Evolutionary conservation across 2,888 invertebrate species (phyloP).

Genomic region (Xanthorhoe designata): DNA sequence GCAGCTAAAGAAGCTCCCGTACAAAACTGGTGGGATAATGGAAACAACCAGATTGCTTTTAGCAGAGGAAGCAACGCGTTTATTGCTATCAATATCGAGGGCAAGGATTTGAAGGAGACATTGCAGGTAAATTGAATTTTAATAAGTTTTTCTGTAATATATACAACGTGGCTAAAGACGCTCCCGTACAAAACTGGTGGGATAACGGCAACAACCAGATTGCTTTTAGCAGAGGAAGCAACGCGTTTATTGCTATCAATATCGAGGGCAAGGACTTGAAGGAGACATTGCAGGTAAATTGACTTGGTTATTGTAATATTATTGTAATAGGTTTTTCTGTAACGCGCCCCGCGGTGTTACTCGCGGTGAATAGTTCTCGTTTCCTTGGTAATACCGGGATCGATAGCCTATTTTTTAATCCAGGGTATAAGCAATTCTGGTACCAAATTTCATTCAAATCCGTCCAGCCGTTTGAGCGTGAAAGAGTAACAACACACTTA

Average conservation of each 20-base stretch:
- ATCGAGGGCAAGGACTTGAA: conserved; percentile 86
- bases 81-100: conserved; percentile 89
- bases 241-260: conserved; percentile 91
- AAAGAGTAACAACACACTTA: no score
- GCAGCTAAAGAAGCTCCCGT: conserved; percentile 83
- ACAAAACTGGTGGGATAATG: conserved; percentile 92
- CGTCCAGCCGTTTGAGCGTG: no score
- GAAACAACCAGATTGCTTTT: conserved; percentile 92
- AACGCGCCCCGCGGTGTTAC: no score
- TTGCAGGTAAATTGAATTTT: conserved; percentile 81
- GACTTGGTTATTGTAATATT: no score
- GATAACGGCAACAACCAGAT: conserved; percentile 92
- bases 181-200: conserved; percentile 89
- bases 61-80: conserved; percentile 90
- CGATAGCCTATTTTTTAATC: no score
- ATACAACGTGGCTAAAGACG: conserved; percentile 85
- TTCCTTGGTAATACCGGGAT: no score
- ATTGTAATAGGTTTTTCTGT: no score
- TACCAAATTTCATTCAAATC: no score
- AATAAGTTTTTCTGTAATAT: no score
- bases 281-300: conserved; percentile 80
- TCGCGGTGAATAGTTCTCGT: no score
- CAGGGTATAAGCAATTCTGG: no score
- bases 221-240: conserved; percentile 90
- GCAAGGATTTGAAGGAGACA: conserved; percentile 79